These are phyloP conservation scores for Lissocephala sabroskyi DNA, from an alignment of 2,888 invertebrate genomes.

Conservation along the genomic window DNA sequence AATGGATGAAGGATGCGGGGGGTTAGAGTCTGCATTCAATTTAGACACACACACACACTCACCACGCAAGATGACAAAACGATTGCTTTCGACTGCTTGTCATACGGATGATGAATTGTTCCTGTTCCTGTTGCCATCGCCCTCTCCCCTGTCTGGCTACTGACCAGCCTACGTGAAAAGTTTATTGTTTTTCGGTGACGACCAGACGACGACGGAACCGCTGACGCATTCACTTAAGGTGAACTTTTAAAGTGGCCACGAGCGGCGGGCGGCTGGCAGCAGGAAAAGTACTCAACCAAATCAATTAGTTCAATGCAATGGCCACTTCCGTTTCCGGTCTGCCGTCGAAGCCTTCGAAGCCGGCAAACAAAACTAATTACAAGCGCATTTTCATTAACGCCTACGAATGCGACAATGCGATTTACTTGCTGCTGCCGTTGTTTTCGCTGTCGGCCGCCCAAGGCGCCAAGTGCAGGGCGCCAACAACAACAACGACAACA, in stretches of 20 bases:
- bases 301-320: conserved; percentile 62
- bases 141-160: conserved; percentile 15
- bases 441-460: conserved; percentile 47
- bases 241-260: too few relatives aligned
- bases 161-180: conserved; percentile 2
- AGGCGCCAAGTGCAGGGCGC: conserved; percentile 35
- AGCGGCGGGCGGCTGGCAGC: too few relatives aligned
- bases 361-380: conserved; percentile 61
- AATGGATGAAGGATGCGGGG: neutral
- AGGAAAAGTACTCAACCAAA: too few relatives aligned
- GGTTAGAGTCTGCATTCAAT: conserved; percentile 50
- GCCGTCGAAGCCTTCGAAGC: neutral
- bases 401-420: conserved; percentile 36
- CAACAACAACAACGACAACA: conserved; percentile 13
- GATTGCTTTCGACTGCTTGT: conserved; percentile 71
- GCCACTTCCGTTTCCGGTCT: conserved; percentile 45
- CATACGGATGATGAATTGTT: conserved; percentile 60
- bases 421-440: conserved; percentile 4
- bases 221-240: too few relatives aligned
- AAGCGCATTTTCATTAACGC: conserved; percentile 63
- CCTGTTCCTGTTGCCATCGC: conserved; percentile 45
- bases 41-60: conserved; percentile 65
- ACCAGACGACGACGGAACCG: too few relatives aligned
- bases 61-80: conserved; percentile 66
- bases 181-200: too few relatives aligned